Base-by-base conservation (phyloP, 1,140 invertebrate genomes). In the Cydia pomonella region DNA sequence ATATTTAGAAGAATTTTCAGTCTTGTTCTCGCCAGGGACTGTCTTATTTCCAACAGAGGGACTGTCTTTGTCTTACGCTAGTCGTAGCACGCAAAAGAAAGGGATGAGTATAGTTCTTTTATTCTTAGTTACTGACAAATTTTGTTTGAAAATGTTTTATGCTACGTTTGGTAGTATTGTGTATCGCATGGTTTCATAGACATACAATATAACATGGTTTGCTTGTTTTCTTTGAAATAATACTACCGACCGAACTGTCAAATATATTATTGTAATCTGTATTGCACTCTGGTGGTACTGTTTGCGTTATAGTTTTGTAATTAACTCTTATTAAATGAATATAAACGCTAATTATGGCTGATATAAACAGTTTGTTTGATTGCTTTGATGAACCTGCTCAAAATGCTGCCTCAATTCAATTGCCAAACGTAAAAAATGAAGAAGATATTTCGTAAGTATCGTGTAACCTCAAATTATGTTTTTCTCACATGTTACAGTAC, bases 351-450 rank as follows among this genome's bases (percentile, higher is more conserved):
- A 78, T 63, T 50, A 87, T 87, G 85, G 79, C 80, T 18, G 82
- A 89, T 77, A 75, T 92, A 44, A 80, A 84, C 75, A 87, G 73
- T 83, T 84, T 92, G 77, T 92, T 92, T 78, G 87, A 92, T 82
- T 91, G 89, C 79, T 92, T 92, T 78, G 87, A 89, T 33, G 85
- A 90, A 66, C 23, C 79, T 62, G 21, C 75, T 18, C 64, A 80
- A 47, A 87, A 77, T 78, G 85, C 80, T 75, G 41, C 80, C 29
- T 53, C 85, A 23, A 64, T 83, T 18, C 80, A 84, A 53, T 76
- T 85, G 38, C 84, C 86, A 13, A 85, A 85, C 38, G 69, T 85
- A 27, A 81, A 86, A 66, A 83, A 76, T 62, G 71, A 76, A 21
- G 78, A 83, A 53, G 77, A 82, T 47, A 69, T 79, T 18, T 25